Base-by-base conservation (phyloP, 2,888 invertebrate species). In the Melikaiella ostensackeni region DNA sequence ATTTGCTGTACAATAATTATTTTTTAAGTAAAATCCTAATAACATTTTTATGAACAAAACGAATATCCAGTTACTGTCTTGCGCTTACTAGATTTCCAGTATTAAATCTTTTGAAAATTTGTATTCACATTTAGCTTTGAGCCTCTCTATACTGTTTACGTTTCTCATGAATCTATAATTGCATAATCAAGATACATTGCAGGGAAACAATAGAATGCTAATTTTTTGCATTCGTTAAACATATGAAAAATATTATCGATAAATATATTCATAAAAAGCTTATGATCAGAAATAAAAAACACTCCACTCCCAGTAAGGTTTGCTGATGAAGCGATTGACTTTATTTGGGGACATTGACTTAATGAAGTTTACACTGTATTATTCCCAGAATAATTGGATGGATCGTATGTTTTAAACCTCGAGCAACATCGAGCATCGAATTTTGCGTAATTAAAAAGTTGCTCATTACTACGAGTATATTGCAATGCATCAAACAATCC, bases 351-450 rank as follows among this genome's bases (percentile, higher is more conserved):
- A 50, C n/a, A 50, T 70, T 50, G 30, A 50, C 11, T 50, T 50
- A 30, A 70, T 30, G 1, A 30, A n/a, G 50, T 50, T 70, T 19
- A 50, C 70, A 50, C 30, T 46, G 70, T 33, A 50, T 66, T 66
- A 66, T 75, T 75, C 11, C 57, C 1, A 9, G 35, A 75, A 59
- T 74, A 42, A 74, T 76, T 57, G 62, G 57, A 76, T 55, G 38
- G 21, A 59, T 74, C 59, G 50, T 61, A 59, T 74, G 24, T 16
- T 74, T 59, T 7, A 57, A 74, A 74, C 9, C 38, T 59, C 50
- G n/a, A 59, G 24, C 27, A 42, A 6, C 21, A 57, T 59, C 11
- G 74, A 57, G 9, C 16, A 27, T 55, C 5, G 38, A 33, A 59
- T 59, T 57, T 61, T 59, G 59, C 74, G 21, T 59, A 59, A 74